phyloP scores from a whole-genome alignment of 1,140 invertebrate genomes.

The Metopolophium dirhodum region DNA sequence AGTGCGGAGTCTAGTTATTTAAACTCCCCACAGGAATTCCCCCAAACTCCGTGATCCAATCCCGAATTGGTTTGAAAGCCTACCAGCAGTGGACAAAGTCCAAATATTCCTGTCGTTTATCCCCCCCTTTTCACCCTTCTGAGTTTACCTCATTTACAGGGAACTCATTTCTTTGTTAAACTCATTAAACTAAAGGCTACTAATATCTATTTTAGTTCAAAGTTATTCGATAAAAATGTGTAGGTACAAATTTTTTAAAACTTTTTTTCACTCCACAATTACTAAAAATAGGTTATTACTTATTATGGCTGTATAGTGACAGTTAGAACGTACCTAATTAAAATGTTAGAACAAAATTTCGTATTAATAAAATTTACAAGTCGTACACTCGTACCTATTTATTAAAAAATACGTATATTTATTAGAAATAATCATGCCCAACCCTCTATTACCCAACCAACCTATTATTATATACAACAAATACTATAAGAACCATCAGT shows the following conservation, averaged over 20 bases:
- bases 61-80: background rate
- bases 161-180: background rate
- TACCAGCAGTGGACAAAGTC: background rate
- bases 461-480: background rate
- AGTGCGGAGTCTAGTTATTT: constrained; percentile 26
- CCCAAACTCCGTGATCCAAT: background rate
- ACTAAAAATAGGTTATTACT: background rate
- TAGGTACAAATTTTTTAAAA: background rate
- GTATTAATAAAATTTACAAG: background rate
- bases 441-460: background rate
- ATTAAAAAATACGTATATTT: background rate
- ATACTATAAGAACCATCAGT: background rate
- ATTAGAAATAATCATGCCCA: background rate
- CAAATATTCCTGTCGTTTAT: background rate
- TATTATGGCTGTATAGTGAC: background rate
- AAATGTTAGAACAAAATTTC: background rate
- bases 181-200: background rate
- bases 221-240: background rate
- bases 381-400: background rate
- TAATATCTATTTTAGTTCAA: background rate
- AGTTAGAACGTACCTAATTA: background rate
- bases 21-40: constrained; percentile 24
- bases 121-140: no score
- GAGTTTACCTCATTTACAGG: background rate
- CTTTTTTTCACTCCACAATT: background rate